Conservation (phyloP, 2,113 vertebrate genomes). For the Xenopus laevis region DNA sequence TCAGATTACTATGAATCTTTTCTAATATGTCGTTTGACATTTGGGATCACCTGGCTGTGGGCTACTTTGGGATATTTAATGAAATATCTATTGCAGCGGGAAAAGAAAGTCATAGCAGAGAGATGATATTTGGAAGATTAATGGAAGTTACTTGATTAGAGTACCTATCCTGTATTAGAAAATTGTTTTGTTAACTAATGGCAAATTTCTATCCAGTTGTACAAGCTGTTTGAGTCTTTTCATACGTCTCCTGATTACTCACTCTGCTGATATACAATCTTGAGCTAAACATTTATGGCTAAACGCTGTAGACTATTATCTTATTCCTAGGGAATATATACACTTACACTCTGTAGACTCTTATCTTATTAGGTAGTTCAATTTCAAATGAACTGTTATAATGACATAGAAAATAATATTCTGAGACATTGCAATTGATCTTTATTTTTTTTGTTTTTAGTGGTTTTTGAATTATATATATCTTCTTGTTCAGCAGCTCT, state of each 20-base stretch:
- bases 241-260: not conserved
- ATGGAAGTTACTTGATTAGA: conserved; percentile 62
- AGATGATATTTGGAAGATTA: conserved; percentile 58
- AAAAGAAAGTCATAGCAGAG: conserved; percentile 48
- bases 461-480: too few relatives aligned
- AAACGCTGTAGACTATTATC: too few relatives aligned
- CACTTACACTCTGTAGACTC: too few relatives aligned
- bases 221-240: conserved; percentile 42
- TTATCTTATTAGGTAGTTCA: too few relatives aligned
- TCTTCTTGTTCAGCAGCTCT: too few relatives aligned
- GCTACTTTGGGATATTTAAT: conserved; percentile 62
- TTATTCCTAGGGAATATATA: too few relatives aligned
- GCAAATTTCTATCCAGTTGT: conserved; percentile 50
- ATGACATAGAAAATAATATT: too few relatives aligned
- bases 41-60: conserved; percentile 60
- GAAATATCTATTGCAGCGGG: conserved; percentile 62
- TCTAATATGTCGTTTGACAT: conserved; percentile 63
- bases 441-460: too few relatives aligned
- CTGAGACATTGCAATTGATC: too few relatives aligned
- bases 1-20: conserved; percentile 59
- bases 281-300: too few relatives aligned
- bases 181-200: conserved; percentile 51
- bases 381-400: too few relatives aligned
- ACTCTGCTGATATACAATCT: too few relatives aligned
- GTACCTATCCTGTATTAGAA: conserved; percentile 51